phyloP scores from a whole-genome alignment of 1,140 invertebrate genomes.

The Oreohelix idahoensis region DNA sequence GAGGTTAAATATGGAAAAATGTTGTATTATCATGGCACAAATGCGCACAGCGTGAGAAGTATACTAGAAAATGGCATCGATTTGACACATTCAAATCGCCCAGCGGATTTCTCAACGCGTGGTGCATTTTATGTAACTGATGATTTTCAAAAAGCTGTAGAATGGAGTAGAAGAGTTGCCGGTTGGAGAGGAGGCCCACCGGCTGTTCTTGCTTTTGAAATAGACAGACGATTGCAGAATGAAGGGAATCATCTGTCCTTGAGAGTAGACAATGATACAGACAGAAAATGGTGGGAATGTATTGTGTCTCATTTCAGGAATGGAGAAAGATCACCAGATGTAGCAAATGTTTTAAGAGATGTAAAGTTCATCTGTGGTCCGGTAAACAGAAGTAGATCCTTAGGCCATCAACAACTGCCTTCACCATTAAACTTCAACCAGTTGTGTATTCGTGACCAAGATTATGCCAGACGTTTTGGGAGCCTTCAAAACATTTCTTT shows the following conservation, averaged over 20 bases:
- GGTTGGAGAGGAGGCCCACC: not conserved
- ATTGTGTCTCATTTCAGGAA: not conserved
- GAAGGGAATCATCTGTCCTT: not conserved
- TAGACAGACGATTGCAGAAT: not conserved
- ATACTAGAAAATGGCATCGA: not conserved
- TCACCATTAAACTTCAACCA: not conserved
- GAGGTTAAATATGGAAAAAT: not conserved
- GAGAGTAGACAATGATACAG: not conserved
- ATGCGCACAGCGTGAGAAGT: not conserved
- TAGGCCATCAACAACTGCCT: not conserved
- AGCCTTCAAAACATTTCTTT: not conserved
- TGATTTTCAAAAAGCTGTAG: not conserved
- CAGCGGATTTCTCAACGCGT: not conserved
- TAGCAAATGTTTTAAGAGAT: not conserved
- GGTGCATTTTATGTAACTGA: not conserved
- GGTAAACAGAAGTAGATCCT: not conserved
- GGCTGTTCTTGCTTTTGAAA: not conserved
- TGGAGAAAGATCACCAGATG: not conserved
- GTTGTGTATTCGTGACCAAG: not conserved
- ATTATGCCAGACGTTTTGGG: not conserved
- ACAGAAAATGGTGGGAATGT: not conserved
- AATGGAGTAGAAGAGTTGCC: not conserved
- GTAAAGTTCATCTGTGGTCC: not conserved
- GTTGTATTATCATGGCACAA: not conserved
- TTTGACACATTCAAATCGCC: not conserved